phyloP scores from a whole-genome alignment of 2,113 vertebrate genomes.

The Scatophagus argus region DNA sequence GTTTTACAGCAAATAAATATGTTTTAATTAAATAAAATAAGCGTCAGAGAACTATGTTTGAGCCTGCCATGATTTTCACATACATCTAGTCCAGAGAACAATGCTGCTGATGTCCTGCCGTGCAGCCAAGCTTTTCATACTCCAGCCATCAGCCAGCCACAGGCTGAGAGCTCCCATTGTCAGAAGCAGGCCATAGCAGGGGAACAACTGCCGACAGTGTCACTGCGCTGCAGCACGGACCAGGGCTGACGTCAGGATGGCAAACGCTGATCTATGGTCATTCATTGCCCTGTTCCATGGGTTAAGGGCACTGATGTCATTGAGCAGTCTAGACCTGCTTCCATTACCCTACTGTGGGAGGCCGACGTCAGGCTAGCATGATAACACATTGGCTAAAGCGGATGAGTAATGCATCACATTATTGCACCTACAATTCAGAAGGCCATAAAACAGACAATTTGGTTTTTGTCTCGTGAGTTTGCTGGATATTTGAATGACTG shows the following conservation, averaged over 20 bases:
- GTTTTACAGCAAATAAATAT: not conserved
- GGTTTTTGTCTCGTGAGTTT: conserved; percentile 51
- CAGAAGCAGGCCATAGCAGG: conserved; percentile 42
- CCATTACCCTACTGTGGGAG: conserved; percentile 65
- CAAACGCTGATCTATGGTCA: conserved; percentile 68
- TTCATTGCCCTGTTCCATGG: conserved; percentile 58
- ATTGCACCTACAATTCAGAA: conserved; percentile 66
- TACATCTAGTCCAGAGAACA: conserved; percentile 62
- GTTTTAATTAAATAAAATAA: not conserved
- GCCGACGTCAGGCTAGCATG: conserved; percentile 57
- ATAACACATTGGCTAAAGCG: conserved; percentile 61
- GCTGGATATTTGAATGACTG: conserved; percentile 43
- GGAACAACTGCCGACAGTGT: conserved; percentile 69
- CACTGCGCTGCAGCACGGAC: conserved; percentile 38
- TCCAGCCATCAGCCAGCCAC: conserved; percentile 28
- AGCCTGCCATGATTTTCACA: conserved; percentile 31
- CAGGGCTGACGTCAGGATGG: conserved; percentile 72
- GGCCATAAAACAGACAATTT: conserved; percentile 69
- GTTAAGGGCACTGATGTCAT: conserved; percentile 75
- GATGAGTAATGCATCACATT: conserved; percentile 62
- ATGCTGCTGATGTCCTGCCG: conserved; percentile 64
- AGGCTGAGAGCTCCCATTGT: conserved; percentile 77
- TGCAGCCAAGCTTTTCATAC: conserved; percentile 49
- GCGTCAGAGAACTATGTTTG: conserved; percentile 14
- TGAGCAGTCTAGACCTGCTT: conserved; percentile 54